Evolutionary conservation across 1,140 invertebrate genomes (phyloP).

Genomic region (Eciton burchellii): DNA sequence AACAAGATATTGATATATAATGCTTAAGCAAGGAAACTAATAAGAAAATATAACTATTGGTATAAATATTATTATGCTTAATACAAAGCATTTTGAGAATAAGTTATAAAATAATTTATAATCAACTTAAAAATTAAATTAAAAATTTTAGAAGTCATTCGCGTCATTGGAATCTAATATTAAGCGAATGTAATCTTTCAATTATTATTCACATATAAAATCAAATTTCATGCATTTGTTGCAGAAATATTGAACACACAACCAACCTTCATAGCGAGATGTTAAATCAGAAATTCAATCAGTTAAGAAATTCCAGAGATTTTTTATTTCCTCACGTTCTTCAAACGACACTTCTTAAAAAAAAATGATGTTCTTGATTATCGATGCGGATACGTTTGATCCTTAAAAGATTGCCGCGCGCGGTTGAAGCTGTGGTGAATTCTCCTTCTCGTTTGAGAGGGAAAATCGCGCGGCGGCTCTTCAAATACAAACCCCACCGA

Average conservation of each 20-base stretch:
- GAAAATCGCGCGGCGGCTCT: conserved; percentile 73
- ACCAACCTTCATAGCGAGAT: conserved; percentile 51
- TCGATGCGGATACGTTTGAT: not conserved
- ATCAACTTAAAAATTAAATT: too few species aligned
- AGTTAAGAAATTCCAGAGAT: not conserved
- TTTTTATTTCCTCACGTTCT: not conserved
- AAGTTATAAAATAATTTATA: too few species aligned
- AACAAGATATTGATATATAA: too few species aligned
- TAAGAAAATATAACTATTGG: too few species aligned
- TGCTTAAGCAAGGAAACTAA: too few species aligned
- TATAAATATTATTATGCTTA: too few species aligned
- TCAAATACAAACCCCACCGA: conserved; percentile 75
- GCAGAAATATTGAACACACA: not conserved
- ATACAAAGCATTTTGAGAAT: too few species aligned
- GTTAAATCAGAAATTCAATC: too few species aligned
- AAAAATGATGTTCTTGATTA: conserved; percentile 3
- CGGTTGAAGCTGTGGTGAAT: conserved; percentile 56
- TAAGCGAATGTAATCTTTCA: too few species aligned
- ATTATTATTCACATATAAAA: too few species aligned
- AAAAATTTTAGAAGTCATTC: too few species aligned
- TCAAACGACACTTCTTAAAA: not conserved
- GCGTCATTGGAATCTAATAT: too few species aligned
- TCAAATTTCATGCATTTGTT: not conserved
- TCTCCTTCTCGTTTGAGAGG: conserved; percentile 67
- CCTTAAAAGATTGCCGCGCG: conserved; percentile 39